Base-by-base conservation (phyloP, 2,797 vertebrate species). In the Botia kubotai region DNA sequence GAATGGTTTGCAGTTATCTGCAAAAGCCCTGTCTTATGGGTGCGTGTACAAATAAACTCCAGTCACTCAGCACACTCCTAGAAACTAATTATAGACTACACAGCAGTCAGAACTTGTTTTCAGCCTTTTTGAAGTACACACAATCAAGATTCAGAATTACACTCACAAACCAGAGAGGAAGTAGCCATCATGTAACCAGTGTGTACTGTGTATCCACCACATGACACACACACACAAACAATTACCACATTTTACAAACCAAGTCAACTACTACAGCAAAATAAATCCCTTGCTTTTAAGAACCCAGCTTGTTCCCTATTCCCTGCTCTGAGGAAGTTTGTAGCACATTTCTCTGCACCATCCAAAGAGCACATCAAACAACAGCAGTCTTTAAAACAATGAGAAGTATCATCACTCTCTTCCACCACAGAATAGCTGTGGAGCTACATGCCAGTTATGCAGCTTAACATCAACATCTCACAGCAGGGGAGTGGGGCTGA, bases 381-480 rank as follows among this genome's bases (percentile, higher is more conserved):
- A 29, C 4, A 81, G 75, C 80, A 52, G 67, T n/a, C 68, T 79
- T 83, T 82, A 72, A 86, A 75, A 78, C 29, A 39, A 39, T 43
- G 67, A 72, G 53, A 50, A 29, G 53, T 43, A 58, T 55, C 60
- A 21, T 78, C 50, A 72, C 52, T 78, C 73, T 65, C 70, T 79
- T 71, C 62, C 57, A 13, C 68, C 46, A 39, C 19, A 82, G 58
- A 78, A 82, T 68, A 84, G 77, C 65, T 48, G 19, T 17, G 14
- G 75, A 57, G 63, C 36, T 50, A 72, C 66, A n/a, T n/a, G n/a
- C n/a, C n/a, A n/a, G 48, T 80, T 80, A 78, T 14, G 19, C 36
- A 26, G 67, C 21, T 65, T 46, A 75, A 73, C 36, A 29, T 29
- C 29, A 29, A 29, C 29, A 60, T 75, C 66, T 52, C 71, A 6